A percentile compares a stretch with the other conserved stretches of the same genome.
Conservation (phyloP, 1,140 invertebrate species). For the Micrasema minimum region DNA sequence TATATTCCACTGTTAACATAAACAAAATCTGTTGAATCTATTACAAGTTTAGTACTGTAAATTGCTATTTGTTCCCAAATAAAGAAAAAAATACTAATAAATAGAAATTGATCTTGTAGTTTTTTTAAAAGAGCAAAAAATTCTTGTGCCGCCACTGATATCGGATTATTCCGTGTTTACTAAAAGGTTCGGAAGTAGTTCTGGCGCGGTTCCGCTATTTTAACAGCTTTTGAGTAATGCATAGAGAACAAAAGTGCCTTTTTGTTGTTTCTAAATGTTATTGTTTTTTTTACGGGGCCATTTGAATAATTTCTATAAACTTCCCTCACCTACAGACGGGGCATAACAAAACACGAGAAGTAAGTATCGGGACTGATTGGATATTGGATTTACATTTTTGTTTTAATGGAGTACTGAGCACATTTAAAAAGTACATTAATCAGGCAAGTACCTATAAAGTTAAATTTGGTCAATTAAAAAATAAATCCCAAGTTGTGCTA, state of each 20-base stretch:
- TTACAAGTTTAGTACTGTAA: background rate
- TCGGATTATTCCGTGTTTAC: slow-evolving; percentile 30
- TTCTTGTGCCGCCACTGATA: slow-evolving; percentile 7
- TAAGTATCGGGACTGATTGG: too few species aligned
- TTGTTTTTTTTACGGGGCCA: slow-evolving; percentile 15
- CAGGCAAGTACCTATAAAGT: too few species aligned
- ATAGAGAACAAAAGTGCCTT: slow-evolving; percentile 4
- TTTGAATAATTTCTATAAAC: slow-evolving; percentile 11
- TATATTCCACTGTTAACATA: too few species aligned
- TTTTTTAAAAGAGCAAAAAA: background rate
- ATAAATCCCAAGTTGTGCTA: too few species aligned
- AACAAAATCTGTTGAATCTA: background rate
- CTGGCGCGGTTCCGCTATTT: slow-evolving; percentile 37
- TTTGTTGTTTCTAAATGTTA: slow-evolving; percentile 31
- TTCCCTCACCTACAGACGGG: too few species aligned
- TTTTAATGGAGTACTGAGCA: too few species aligned
- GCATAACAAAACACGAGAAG: too few species aligned
- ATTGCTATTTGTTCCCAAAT: too few species aligned
- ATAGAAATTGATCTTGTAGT: background rate
- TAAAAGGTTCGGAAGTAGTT: slow-evolving; percentile 33
- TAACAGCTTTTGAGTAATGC: slow-evolving; percentile 36
- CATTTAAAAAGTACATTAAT: too few species aligned
- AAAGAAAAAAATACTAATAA: too few species aligned
- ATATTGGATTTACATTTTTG: too few species aligned
- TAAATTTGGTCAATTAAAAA: too few species aligned